These are phyloP conservation scores for Lucinisca nassula DNA, from an alignment of 2,888 invertebrate species.

Conservation along the genomic window DNA sequence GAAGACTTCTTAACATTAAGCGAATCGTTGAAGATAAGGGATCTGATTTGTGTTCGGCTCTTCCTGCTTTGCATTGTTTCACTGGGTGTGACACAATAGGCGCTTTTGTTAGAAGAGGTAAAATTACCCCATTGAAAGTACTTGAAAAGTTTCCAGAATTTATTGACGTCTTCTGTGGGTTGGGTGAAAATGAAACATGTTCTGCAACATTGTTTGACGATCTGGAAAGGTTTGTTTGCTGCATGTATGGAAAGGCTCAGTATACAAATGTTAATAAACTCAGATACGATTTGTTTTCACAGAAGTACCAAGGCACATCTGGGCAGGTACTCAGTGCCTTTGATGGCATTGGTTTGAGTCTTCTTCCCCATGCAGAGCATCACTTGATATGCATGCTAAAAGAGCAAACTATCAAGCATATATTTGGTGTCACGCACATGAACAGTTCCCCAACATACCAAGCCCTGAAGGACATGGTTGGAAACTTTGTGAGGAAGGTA, in stretches of 20 bases:
- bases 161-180: neutral
- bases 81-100: conserved; percentile 61
- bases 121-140: conserved; percentile 31
- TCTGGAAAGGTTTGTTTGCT: conserved; percentile 26
- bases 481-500: neutral
- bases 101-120: conserved; percentile 52
- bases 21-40: conserved; percentile 25
- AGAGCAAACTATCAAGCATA: conserved; percentile 52
- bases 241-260: conserved; percentile 23
- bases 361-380: conserved; percentile 46
- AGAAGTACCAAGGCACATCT: conserved; percentile 22
- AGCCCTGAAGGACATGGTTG: conserved; percentile 27
- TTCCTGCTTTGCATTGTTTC: conserved; percentile 46
- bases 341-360: conserved; percentile 48
- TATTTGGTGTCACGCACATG: conserved; percentile 42
- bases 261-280: conserved; percentile 29
- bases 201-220: neutral
- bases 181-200: neutral
- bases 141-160: conserved; percentile 13
- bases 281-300: conserved; percentile 11
- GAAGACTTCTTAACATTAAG: conserved; percentile 41
- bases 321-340: neutral
- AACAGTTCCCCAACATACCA: conserved; percentile 21
- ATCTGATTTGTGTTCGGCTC: conserved; percentile 19
- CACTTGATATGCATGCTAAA: conserved; percentile 42